These are phyloP conservation scores for Cyrtonyx montezumae DNA, from an alignment of 2,113 vertebrate genomes.

Conservation along the genomic window DNA sequence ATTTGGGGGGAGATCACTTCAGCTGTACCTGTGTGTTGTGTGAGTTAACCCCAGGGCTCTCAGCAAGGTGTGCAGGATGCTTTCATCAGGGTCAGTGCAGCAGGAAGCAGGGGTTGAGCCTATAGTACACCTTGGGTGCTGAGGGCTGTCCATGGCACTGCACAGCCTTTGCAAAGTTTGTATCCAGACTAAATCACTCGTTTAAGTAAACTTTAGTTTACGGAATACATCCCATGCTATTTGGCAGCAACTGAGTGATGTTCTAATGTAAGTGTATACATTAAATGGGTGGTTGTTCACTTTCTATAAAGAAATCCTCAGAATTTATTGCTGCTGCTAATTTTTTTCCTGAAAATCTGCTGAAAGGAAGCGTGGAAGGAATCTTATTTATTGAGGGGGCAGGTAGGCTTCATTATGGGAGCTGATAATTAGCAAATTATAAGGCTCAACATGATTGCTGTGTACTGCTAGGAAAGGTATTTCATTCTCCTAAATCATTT, in stretches of 20 bases:
- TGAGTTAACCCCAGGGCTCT: not conserved
- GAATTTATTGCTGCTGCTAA: not conserved
- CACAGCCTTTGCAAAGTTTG: no score
- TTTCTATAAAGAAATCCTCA: not conserved
- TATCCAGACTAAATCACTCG: not conserved
- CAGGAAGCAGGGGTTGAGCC: not conserved
- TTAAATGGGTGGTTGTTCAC: not conserved
- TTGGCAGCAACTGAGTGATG: not conserved
- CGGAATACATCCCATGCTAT: not conserved
- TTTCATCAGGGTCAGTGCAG: not conserved
- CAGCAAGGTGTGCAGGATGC: not conserved
- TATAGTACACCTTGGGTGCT: not conserved
- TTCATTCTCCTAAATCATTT: not conserved
- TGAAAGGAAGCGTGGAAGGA: not conserved
- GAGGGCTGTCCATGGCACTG: not conserved
- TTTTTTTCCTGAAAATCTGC: not conserved
- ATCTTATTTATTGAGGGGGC: not conserved
- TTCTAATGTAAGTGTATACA: not conserved
- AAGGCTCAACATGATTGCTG: not conserved
- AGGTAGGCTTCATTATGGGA: not conserved
- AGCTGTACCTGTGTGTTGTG: not conserved
- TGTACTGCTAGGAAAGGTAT: not conserved
- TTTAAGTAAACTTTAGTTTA: no score
- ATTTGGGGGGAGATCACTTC: not conserved
- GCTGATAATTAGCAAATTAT: not conserved